These are phyloP conservation scores for Matsumyia berberina DNA, from an alignment of 2,888 invertebrate genomes.

Conservation along the genomic window DNA sequence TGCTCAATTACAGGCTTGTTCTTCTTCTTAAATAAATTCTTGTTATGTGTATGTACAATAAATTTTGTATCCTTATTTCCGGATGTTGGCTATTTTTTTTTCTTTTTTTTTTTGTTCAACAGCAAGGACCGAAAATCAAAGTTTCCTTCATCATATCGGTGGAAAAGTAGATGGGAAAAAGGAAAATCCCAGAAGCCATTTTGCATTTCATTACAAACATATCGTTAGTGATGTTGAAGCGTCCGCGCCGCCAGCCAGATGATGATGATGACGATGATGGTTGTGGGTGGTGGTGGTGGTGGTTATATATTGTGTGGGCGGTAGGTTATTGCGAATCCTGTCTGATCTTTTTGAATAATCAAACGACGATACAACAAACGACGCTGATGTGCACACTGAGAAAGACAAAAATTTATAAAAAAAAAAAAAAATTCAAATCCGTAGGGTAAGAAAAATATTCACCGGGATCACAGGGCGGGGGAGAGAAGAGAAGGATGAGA, in stretches of 20 bases:
- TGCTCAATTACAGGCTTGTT: constrained; percentile 73
- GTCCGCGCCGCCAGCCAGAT: constrained; percentile 9
- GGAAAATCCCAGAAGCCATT: constrained; percentile 69
- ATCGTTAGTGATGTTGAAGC: constrained; percentile 11
- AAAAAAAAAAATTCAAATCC: constrained; percentile 37
- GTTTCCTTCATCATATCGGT: constrained; percentile 20
- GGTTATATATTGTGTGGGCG: constrained; percentile 3
- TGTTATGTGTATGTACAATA: background rate
- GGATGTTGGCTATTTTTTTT: constrained; percentile 18
- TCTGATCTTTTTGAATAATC: constrained; percentile 73
- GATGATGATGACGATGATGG: background rate
- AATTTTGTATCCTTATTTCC: constrained; percentile 36
- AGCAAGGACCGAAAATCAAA: constrained; percentile 56
- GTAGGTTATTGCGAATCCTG: constrained; percentile 66
- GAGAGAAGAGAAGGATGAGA: constrained; percentile 16
- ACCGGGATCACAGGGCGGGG: too few species aligned
- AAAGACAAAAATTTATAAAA: constrained; percentile 32
- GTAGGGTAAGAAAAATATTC: constrained; percentile 29
- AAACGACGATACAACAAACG: constrained; percentile 63
- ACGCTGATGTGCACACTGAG: constrained; percentile 55
- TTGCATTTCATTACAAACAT: constrained; percentile 69
- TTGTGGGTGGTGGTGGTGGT: background rate
- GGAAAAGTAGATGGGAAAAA: background rate
- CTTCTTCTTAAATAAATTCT: constrained; percentile 29
- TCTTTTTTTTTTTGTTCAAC: constrained; percentile 8